These are phyloP conservation scores for Polypedilum vanderplanki DNA, from an alignment of 1,140 invertebrate species.

Conservation along the genomic window DNA sequence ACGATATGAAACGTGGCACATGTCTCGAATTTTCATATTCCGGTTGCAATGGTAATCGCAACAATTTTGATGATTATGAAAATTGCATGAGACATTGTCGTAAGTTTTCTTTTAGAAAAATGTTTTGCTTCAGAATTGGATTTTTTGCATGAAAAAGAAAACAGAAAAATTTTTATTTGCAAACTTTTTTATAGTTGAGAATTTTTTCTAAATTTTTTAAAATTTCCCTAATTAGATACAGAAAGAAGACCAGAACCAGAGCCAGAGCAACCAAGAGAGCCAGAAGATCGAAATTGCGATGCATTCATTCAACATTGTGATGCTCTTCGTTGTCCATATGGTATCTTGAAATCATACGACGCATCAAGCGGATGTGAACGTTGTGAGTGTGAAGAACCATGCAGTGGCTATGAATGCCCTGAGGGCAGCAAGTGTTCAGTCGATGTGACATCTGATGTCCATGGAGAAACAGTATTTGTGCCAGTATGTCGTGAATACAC, in stretches of 20 bases:
- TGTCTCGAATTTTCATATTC: slow-evolving; percentile 73
- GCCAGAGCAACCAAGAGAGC: slow-evolving; percentile 37
- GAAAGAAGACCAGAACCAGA: not conserved
- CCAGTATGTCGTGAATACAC: slow-evolving; percentile 60
- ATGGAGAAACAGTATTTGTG: slow-evolving; percentile 40
- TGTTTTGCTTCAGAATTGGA: not conserved
- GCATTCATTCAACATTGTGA: slow-evolving; percentile 52
- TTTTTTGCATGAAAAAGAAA: not conserved
- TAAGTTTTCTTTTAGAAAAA: slow-evolving; percentile 38
- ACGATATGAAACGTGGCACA: slow-evolving; percentile 60
- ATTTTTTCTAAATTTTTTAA: not conserved
- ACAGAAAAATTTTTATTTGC: too few relatives aligned
- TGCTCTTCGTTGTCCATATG: slow-evolving; percentile 62
- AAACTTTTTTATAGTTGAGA: too few relatives aligned
- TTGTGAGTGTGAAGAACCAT: slow-evolving; percentile 74
- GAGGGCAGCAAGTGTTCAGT: slow-evolving; percentile 60
- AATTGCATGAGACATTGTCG: slow-evolving; percentile 56
- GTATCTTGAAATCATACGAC: slow-evolving; percentile 61
- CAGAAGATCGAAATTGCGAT: slow-evolving; percentile 45
- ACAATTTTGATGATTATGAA: slow-evolving; percentile 68
- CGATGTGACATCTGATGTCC: slow-evolving; percentile 47
- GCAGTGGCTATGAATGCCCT: slow-evolving; percentile 54
- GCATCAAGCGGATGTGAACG: slow-evolving; percentile 55
- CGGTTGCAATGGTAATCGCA: slow-evolving; percentile 72
- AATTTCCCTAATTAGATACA: not conserved